phyloP scores from a whole-genome alignment of 2,888 invertebrate species.

The Parasteatoda lunata region DNA sequence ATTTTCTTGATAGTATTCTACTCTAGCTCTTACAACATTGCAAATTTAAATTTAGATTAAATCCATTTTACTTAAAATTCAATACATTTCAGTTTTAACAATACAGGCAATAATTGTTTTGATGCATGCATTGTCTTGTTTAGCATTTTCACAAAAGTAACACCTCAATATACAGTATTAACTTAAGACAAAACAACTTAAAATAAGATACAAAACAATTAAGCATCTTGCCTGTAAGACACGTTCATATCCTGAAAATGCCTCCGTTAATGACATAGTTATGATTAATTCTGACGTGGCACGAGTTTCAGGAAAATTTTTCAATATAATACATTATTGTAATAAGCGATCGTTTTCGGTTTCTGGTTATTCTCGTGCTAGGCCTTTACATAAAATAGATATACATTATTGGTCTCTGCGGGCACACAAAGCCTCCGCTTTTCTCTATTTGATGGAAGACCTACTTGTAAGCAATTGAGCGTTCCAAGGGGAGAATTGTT shows the following conservation, averaged over 20 bases:
- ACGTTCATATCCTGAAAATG: background rate
- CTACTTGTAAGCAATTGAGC: conserved; percentile 1
- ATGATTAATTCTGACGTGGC: conserved; percentile 51
- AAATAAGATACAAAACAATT: too few species aligned
- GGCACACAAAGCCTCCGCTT: background rate
- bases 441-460: background rate
- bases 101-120: too few species aligned
- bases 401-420: background rate
- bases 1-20: too few species aligned
- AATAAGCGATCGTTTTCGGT: conserved; percentile 26
- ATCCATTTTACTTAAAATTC: too few species aligned
- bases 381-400: background rate
- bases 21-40: too few species aligned
- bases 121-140: too few species aligned
- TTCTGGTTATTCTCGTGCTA: background rate
- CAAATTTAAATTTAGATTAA: too few species aligned
- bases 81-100: too few species aligned
- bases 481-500: background rate
- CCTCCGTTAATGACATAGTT: conserved; percentile 42
- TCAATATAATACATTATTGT: conserved; percentile 44
- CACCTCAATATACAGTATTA: too few species aligned
- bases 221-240: too few species aligned
- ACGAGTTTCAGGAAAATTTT: conserved; percentile 44
- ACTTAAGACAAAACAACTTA: too few species aligned
- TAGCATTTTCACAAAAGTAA: too few species aligned